These are phyloP conservation scores for Augochlorella aurata DNA, from an alignment of 2,888 invertebrate genomes.

Conservation along the genomic window DNA sequence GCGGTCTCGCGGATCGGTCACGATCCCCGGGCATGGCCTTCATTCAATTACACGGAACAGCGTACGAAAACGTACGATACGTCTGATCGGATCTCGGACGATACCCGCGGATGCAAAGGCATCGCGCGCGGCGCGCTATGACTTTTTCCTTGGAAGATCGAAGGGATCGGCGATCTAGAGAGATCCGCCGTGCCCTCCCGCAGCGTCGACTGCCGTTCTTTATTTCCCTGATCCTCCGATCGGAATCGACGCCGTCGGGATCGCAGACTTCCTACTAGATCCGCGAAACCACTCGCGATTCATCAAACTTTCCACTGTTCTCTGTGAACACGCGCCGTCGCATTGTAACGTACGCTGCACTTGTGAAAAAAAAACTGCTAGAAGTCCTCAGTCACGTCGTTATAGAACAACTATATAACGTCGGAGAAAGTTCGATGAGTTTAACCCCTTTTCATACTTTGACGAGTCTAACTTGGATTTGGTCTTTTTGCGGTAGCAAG, in stretches of 20 bases:
- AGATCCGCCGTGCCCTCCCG: conserved; percentile 34
- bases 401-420: too few species aligned
- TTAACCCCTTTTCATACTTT: too few species aligned
- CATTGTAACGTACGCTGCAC: neutral
- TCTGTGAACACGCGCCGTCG: neutral
- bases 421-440: too few species aligned
- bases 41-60: conserved; percentile 41
- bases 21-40: conserved; percentile 21
- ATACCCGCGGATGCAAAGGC: conserved; percentile 12
- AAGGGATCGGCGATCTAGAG: conserved; percentile 35
- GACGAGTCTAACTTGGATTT: too few species aligned
- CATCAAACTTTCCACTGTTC: neutral
- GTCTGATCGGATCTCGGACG: conserved; percentile 35
- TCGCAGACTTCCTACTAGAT: neutral
- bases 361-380: neutral
- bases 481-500: too few species aligned
- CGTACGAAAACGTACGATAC: conserved; percentile 42
- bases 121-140: conserved; percentile 14
- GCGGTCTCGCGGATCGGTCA: conserved; percentile 26
- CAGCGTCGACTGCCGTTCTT: conserved; percentile 32
- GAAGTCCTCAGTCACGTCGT: neutral
- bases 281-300: neutral
- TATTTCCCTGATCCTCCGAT: conserved; percentile 23
- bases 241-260: conserved; percentile 1
- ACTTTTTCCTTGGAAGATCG: conserved; percentile 21